Conservation (phyloP, 2,888 invertebrate genomes). For the Protonemura montana region DNA sequence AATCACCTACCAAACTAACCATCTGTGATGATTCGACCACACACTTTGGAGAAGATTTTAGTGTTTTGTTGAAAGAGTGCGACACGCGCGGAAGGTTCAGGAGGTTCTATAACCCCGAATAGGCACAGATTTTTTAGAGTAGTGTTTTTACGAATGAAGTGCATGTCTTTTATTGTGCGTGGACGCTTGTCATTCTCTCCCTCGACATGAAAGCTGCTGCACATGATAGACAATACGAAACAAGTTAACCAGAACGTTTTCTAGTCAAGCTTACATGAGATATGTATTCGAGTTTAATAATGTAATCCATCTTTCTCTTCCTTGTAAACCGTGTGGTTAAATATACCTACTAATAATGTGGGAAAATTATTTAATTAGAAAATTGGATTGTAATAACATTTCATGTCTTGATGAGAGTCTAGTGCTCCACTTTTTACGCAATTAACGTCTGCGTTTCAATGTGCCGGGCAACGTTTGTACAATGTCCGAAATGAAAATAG, state of each 20-base stretch:
- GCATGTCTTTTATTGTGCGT: no score
- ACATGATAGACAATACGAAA: not conserved
- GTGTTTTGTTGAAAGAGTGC: no score
- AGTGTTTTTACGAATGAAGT: no score
- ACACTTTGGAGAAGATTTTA: no score
- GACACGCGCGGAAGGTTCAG: no score
- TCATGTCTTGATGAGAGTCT: not conserved
- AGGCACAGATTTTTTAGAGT: no score
- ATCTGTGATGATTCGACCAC: no score
- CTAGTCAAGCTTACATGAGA: not conserved
- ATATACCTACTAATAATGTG: not conserved
- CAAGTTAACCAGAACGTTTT: not conserved
- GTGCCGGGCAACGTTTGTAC: not conserved
- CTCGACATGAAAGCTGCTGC: not conserved
- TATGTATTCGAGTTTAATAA: not conserved
- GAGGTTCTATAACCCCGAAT: no score
- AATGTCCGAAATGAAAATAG: not conserved
- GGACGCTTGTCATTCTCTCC: not conserved
- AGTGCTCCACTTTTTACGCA: not conserved
- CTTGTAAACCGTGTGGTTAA: not conserved
- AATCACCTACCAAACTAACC: no score
- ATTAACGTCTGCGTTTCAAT: not conserved
- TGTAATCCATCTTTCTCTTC: not conserved
- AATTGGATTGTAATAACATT: not conserved
- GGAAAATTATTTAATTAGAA: not conserved